phyloP scores from a whole-genome alignment of 2,113 vertebrate genomes.

The Himantopus leucocephalus region DNA sequence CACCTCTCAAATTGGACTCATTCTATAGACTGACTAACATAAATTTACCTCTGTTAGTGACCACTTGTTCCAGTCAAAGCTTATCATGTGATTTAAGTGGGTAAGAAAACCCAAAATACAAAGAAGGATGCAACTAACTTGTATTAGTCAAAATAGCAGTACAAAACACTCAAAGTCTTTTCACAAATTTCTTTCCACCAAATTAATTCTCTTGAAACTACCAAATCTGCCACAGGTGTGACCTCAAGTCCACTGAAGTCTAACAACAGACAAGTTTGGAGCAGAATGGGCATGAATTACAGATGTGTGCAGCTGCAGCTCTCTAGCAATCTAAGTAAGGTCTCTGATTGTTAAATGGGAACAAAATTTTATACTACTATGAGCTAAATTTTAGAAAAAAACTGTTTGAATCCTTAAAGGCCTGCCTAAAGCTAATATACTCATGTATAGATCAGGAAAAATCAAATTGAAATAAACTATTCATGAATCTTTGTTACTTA shows the following conservation, averaged over 20 bases:
- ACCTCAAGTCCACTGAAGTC: not conserved
- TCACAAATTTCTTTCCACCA: not conserved
- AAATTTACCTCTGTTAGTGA: not conserved
- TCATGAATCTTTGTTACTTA: not conserved
- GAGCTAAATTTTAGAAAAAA: not conserved
- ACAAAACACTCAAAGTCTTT: not conserved
- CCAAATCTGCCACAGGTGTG: not conserved
- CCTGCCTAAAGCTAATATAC: constrained; percentile 10
- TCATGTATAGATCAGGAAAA: not conserved
- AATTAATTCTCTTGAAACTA: not conserved
- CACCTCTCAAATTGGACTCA: not conserved
- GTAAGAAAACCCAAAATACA: not conserved
- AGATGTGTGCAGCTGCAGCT: not conserved
- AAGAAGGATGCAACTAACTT: not conserved
- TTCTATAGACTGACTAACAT: not conserved
- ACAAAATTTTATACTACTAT: not conserved
- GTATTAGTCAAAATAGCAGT: not conserved
- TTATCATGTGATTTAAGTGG: not conserved
- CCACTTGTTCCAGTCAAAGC: not conserved
- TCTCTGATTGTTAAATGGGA: not conserved
- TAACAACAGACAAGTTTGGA: not conserved
- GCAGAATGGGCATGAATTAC: not conserved
- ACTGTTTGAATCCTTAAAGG: not conserved
- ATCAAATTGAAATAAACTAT: constrained; percentile 4
- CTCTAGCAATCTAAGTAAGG: not conserved